Base-by-base conservation (phyloP, 2,113 vertebrate species). In the Odocoileus virginianus region DNA sequence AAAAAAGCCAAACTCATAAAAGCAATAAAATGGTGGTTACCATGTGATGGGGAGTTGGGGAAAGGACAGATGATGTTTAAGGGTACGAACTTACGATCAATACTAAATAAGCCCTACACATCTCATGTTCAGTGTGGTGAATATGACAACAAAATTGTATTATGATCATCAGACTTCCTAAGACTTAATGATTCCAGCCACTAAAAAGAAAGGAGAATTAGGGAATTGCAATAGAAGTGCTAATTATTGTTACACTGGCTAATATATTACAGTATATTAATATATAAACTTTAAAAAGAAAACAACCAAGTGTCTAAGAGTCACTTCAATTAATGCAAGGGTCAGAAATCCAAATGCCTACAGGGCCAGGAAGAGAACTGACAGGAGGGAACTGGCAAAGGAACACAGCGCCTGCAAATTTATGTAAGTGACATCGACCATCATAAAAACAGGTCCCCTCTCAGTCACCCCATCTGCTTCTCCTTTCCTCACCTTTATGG, bases 391-490 rank as follows among this genome's bases (percentile, higher is more conserved):
- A 50, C 43, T 0, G 9, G 21, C 11, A 11, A 13, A 79, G 19
- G 23, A 95, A 21, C 17, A 4, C 0, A 3, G 71, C 47, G 45
- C 40, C 15, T 40, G 36, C 55, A 47, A 43, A 25, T 47, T 6
- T 28, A 36, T 3, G 23, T 10, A 3, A 21, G n/a, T 0, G 2
- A 25, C 5, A 0, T 0, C 6, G 13, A 11, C 14, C 1, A 15
- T 74, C 60, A n/a, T 21, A 28, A 9, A 21, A 6, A 19, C 0
- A 28, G 16, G 5, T 28, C 45, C 16, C 9, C 50, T 43, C 54
- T 50, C 74, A 33, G 5, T 3, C 57, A 33, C 28, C 55, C 85
- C 3, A 2, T 28, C 45, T 57, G 21, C 19, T 23, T 60, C 52
- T 47, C 19, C 5, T 36, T 52, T 40, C 40, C 45, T 33, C 50